These are phyloP conservation scores for Pandemis corylana DNA, from an alignment of 2,888 invertebrate genomes.

Conservation along the genomic window DNA sequence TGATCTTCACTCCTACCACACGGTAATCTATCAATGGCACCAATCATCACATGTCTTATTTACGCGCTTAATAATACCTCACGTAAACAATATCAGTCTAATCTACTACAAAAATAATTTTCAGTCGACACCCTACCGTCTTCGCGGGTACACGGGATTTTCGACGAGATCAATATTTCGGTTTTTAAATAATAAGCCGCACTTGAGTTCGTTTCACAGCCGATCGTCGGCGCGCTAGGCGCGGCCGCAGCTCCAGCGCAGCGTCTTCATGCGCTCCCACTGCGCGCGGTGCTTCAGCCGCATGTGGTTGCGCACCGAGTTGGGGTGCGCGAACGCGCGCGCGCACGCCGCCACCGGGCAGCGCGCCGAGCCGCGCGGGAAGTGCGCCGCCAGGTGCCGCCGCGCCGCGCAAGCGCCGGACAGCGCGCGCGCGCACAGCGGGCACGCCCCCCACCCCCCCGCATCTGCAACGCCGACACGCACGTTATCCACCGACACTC, in stretches of 20 bases:
- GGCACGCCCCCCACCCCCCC: constrained; percentile 80
- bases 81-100: constrained; percentile 83
- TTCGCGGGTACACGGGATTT: constrained; percentile 72
- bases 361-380: constrained; percentile 92
- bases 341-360: constrained; percentile 92
- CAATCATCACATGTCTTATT: constrained; percentile 83
- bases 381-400: constrained; percentile 92
- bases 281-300: constrained; percentile 91
- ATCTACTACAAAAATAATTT: constrained; percentile 84
- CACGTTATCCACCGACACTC: constrained; percentile 61
- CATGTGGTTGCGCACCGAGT: constrained; percentile 95
- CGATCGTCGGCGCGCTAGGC: constrained; percentile 57
- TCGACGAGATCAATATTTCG: constrained; percentile 70
- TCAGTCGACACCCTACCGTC: constrained; percentile 80
- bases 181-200: constrained; percentile 44
- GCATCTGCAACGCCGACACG: constrained; percentile 87
- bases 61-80: constrained; percentile 74
- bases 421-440: constrained; percentile 89
- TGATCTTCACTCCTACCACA: constrained; percentile 69
- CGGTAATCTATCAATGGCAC: constrained; percentile 84
- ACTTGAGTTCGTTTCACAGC: constrained; percentile 55
- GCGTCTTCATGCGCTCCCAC: constrained; percentile 93
- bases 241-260: constrained; percentile 89
- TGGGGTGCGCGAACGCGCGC: constrained; percentile 92
- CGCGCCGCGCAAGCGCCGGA: constrained; percentile 87